phyloP scores from a whole-genome alignment of 2,888 invertebrate genomes.

The Synanthedon formicaeformis region DNA sequence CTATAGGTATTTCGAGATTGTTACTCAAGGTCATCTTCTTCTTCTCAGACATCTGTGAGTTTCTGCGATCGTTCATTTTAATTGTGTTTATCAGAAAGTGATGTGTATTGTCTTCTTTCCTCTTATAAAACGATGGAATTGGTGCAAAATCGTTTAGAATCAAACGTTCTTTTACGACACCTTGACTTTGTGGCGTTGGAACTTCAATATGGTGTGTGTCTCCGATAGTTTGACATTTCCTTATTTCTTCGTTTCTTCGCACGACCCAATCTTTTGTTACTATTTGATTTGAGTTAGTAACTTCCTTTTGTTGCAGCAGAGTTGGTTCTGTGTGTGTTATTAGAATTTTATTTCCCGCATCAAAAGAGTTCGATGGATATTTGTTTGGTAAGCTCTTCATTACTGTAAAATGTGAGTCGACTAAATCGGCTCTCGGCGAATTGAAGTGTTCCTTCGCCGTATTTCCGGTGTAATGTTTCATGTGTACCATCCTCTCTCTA shows the following conservation, averaged over 20 bases:
- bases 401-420: slow-evolving; percentile 33
- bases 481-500: too few relatives aligned
- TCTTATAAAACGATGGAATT: background rate
- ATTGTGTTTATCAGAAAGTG: slow-evolving; percentile 9
- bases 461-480: too few relatives aligned
- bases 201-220: too few relatives aligned
- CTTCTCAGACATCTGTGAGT: slow-evolving; percentile 12
- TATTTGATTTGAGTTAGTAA: background rate
- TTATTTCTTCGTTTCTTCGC: too few relatives aligned
- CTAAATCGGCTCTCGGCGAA: slow-evolving; percentile 20
- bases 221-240: too few relatives aligned
- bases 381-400: slow-evolving; percentile 12
- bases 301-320: background rate
- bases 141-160: background rate
- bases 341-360: background rate
- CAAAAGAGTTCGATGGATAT: background rate
- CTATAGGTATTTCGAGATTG: too few relatives aligned
- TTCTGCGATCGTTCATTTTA: slow-evolving; percentile 24
- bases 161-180: background rate
- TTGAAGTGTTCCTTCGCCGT: slow-evolving; percentile 12
- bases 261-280: too few relatives aligned
- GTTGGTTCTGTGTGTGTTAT: background rate
- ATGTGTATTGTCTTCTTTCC: background rate
- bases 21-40: background rate
- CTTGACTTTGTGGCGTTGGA: too few relatives aligned